phyloP scores from a whole-genome alignment of 2,888 invertebrate genomes.

The Pimpla rufipes region DNA sequence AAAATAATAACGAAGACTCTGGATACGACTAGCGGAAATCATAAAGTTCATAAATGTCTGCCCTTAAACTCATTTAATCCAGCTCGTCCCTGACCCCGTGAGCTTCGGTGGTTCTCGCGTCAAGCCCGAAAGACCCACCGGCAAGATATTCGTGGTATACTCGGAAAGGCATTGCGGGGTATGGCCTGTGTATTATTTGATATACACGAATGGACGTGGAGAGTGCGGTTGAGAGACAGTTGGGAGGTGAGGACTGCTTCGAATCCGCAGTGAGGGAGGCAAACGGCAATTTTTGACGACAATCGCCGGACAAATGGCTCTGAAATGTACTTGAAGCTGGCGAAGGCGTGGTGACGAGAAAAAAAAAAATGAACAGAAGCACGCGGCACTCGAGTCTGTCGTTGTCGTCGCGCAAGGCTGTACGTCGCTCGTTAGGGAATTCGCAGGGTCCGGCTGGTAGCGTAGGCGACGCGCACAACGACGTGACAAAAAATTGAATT shows the following conservation, averaged over 20 bases:
- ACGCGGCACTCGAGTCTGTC: slow-evolving; percentile 34
- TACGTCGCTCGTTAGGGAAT: slow-evolving; percentile 53
- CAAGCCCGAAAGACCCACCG: not conserved
- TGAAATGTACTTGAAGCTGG: slow-evolving; percentile 20
- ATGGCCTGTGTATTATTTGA: not conserved
- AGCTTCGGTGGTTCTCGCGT: not conserved
- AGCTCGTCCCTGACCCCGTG: not conserved
- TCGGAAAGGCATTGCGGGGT: not conserved
- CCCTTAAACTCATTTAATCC: too few species aligned
- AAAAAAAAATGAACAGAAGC: slow-evolving; percentile 56
- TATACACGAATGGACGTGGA: not conserved
- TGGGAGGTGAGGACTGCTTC: slow-evolving; percentile 59
- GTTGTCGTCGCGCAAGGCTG: slow-evolving; percentile 29
- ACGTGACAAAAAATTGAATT: slow-evolving; percentile 61
- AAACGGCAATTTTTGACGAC: slow-evolving; percentile 16
- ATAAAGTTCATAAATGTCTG: too few species aligned
- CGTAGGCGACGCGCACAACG: slow-evolving; percentile 54
- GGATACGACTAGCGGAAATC: too few species aligned
- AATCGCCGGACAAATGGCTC: slow-evolving; percentile 21
- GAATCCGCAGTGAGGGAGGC: slow-evolving; percentile 28
- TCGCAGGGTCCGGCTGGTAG: slow-evolving; percentile 23
- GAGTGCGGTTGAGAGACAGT: not conserved
- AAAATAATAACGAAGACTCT: too few species aligned
- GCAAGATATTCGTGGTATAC: not conserved
- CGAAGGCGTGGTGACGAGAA: slow-evolving; percentile 15